phyloP scores from a whole-genome alignment of 2,888 invertebrate genomes.

The Leptinotarsa haldemani region DNA sequence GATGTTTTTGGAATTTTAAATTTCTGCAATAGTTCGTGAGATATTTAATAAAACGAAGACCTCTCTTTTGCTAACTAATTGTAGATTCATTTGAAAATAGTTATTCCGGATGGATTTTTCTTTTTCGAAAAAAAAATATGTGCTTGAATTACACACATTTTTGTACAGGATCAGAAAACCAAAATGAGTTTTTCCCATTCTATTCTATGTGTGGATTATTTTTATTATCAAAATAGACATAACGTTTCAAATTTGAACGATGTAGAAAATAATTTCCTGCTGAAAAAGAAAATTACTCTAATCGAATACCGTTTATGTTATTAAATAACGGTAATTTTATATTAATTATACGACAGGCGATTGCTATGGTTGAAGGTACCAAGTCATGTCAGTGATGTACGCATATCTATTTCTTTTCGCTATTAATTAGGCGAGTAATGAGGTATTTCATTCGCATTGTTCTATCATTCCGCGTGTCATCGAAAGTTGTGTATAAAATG shows the following conservation, averaged over 20 bases:
- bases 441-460: neutral
- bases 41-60: too few relatives aligned
- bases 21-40: too few relatives aligned
- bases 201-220: neutral
- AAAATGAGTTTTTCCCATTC: too few relatives aligned
- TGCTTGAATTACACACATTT: too few relatives aligned
- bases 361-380: neutral
- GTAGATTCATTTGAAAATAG: too few relatives aligned
- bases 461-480: neutral
- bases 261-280: constrained; percentile 1
- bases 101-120: too few relatives aligned
- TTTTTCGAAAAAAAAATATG: too few relatives aligned
- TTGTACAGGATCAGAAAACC: too few relatives aligned
- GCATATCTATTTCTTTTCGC: neutral
- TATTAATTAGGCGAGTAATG: neutral
- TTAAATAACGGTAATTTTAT: neutral
- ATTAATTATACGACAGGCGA: neutral
- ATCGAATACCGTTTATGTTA: constrained; percentile 9
- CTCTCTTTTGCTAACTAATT: too few relatives aligned
- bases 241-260: neutral
- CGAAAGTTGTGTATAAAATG: too few relatives aligned
- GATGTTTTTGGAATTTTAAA: too few relatives aligned
- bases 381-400: neutral
- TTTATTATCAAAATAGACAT: neutral
- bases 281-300: neutral